Evolutionary conservation across 2,888 invertebrate genomes (phyloP).

Genomic region (Eurytoma californica): DNA sequence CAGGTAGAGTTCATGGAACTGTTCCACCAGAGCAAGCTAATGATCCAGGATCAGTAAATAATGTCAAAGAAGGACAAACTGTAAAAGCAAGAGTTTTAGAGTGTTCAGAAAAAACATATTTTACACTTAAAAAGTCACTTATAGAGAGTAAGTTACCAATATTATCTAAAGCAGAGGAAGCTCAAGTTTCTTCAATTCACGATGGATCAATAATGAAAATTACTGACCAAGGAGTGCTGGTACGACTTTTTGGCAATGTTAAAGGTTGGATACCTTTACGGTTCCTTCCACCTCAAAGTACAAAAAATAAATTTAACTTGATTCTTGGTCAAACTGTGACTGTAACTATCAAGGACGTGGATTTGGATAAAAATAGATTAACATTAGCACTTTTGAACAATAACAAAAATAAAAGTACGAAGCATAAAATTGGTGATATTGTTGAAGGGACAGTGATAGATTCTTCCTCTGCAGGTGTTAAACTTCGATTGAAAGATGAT

Average conservation of each 20-base stretch:
- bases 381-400: conserved; percentile 43
- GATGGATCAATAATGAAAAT: conserved; percentile 78
- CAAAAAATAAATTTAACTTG: conserved; percentile 75
- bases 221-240: conserved; percentile 75
- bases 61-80: conserved; percentile 77
- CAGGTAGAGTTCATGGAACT: conserved; percentile 60
- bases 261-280: conserved; percentile 76
- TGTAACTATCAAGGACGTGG: conserved; percentile 59
- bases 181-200: conserved; percentile 76
- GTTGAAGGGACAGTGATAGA: conserved; percentile 67
- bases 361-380: conserved; percentile 54
- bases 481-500: conserved; percentile 61
- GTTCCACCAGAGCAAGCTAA: conserved; percentile 65
- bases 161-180: conserved; percentile 77
- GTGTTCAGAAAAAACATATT: conserved; percentile 75
- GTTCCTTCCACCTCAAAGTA: conserved; percentile 70
- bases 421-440: conserved; percentile 63
- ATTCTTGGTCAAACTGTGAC: conserved; percentile 79
- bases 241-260: conserved; percentile 79
- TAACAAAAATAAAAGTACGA: conserved; percentile 13
- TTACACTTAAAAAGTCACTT: conserved; percentile 83
- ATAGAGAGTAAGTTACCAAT: conserved; percentile 77
- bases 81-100: conserved; percentile 80
- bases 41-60: conserved; percentile 73
- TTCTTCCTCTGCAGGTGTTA: conserved; percentile 65